Percentiles rank a stretch among this genome's conserved stretches.
These are phyloP conservation scores for Girardia tigrina DNA, from an alignment of 2,888 invertebrate species.

Conservation along the genomic window DNA sequence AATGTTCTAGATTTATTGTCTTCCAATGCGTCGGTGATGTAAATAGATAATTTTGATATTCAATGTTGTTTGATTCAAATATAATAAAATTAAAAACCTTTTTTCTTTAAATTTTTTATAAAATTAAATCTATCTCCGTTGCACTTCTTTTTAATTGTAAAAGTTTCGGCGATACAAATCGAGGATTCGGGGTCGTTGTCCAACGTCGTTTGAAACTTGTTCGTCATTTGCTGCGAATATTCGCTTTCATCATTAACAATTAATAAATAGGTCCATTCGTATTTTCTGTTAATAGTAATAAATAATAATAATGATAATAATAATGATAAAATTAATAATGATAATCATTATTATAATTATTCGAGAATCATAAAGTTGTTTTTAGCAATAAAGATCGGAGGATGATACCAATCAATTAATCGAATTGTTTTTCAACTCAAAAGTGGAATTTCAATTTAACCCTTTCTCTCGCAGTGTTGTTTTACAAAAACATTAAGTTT, in stretches of 20 bases:
- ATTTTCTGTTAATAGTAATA: background rate
- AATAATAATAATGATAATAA: background rate
- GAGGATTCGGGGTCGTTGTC: background rate
- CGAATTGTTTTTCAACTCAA: background rate
- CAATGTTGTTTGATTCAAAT: background rate
- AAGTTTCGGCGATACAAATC: background rate
- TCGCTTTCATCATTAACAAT: background rate
- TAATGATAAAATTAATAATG: background rate
- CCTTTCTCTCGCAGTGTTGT: too few species aligned
- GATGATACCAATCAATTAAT: too few species aligned
- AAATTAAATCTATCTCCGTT: background rate
- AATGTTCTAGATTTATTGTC: too few species aligned
- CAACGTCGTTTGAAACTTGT: background rate
- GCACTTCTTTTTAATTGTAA: background rate
- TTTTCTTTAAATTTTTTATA: background rate
- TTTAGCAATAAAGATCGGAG: too few species aligned
- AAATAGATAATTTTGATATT: background rate
- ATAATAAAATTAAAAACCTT: background rate
- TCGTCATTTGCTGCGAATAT: background rate
- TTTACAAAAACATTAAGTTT: too few species aligned
- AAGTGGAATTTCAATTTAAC: too few species aligned
- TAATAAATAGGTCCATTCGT: background rate
- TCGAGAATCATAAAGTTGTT: too few species aligned
- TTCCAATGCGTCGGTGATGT: too few species aligned
- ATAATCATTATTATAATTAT: background rate